A percentile compares a stretch with the other conserved stretches of the same genome.
Evolutionary conservation across 2,888 invertebrate species (phyloP).

Genomic region (Lasioglossum malachurum): DNA sequence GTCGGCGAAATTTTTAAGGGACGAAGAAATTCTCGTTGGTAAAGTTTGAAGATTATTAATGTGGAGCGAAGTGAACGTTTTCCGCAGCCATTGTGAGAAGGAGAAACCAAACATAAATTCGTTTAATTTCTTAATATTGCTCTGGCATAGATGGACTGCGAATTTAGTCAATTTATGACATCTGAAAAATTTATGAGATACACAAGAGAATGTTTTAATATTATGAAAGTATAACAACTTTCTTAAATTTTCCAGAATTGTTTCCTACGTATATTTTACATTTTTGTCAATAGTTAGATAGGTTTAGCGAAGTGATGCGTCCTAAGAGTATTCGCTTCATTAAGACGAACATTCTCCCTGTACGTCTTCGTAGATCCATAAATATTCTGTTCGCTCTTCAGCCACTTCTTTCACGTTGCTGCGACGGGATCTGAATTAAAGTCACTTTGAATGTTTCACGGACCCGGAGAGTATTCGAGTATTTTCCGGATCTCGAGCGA

Average conservation of each 20-base stretch:
- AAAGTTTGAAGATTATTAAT: background rate
- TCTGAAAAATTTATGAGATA: background rate
- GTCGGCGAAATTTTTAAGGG: background rate
- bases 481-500: background rate
- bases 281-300: no score
- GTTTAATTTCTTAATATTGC: background rate
- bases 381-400: background rate
- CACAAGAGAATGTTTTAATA: no score
- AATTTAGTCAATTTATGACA: background rate
- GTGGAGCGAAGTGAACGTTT: background rate
- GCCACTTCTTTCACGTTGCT: background rate
- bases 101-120: background rate
- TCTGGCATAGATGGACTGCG: background rate
- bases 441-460: constrained; percentile 20
- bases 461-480: background rate
- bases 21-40: background rate
- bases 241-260: no score
- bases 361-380: background rate
- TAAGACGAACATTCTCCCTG: background rate
- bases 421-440: background rate
- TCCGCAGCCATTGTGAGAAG: background rate
- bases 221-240: no score
- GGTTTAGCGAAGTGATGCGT: background rate
- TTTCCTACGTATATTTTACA: no score
- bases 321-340: background rate